Conservation (phyloP, 2,113 vertebrate species). For the Sapayoa aenigma region DNA sequence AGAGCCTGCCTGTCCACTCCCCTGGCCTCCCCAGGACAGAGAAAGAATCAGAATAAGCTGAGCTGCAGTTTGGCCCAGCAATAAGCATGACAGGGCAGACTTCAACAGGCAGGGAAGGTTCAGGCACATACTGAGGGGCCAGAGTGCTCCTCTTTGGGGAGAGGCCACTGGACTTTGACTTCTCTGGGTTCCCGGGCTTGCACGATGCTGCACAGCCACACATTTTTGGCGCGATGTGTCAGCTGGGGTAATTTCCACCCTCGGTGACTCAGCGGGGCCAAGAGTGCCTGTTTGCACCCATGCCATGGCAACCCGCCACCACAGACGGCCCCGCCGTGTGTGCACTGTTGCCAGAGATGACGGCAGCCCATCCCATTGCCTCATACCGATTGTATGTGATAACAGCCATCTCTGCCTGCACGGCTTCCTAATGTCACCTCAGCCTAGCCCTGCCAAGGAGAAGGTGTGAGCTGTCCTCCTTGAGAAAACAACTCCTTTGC, state of each 20-base stretch:
- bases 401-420: background rate
- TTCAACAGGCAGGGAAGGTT: background rate
- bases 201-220: rapidly evolving
- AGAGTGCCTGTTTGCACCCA: background rate
- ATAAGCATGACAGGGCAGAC: rapidly evolving
- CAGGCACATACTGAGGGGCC: rapidly evolving
- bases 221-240: rapidly evolving
- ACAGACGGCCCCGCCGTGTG: background rate
- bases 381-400: background rate
- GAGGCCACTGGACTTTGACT: background rate
- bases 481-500: background rate
- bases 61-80: background rate
- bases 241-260: background rate
- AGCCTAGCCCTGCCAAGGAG: background rate
- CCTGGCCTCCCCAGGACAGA: background rate
- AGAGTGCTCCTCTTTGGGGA: background rate
- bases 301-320: background rate
- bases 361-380: background rate
- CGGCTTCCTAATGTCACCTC: background rate
- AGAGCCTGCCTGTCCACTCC: background rate
- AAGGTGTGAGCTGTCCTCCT: background rate
- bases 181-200: rapidly evolving
- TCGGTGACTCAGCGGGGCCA: background rate
- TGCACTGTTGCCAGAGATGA: background rate
- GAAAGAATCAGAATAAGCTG: rapidly evolving